Evolutionary conservation across 2,113 vertebrate species (phyloP).

Genomic region (Amphiprion ocellaris): DNA sequence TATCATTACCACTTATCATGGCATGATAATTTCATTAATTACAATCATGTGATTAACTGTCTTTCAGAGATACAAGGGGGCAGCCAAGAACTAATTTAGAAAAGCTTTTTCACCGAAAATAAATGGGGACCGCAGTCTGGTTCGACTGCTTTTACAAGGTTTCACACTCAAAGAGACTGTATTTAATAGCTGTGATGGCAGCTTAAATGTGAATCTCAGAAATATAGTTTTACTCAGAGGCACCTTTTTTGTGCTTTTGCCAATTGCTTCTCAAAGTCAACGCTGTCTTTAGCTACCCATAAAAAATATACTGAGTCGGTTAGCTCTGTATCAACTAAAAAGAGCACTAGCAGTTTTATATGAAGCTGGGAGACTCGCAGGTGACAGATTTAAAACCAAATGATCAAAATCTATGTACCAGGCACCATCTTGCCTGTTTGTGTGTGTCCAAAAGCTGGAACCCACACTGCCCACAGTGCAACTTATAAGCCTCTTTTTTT

Average conservation of each 20-base stretch:
- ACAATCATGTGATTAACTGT: constrained; percentile 54
- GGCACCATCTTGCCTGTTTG: not conserved
- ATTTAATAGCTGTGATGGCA: constrained; percentile 53
- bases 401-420: not conserved
- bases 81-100: constrained; percentile 42
- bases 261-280: constrained; percentile 11
- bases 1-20: constrained; percentile 36
- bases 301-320: constrained; percentile 19
- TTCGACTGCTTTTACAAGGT: constrained; percentile 24
- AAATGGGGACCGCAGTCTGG: not conserved
- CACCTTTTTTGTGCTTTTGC: constrained; percentile 15
- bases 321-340: constrained; percentile 4
- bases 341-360: not conserved
- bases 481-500: not conserved
- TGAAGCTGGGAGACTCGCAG: not conserved
- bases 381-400: constrained; percentile 13
- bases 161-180: constrained; percentile 29
- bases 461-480: not conserved
- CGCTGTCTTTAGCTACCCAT: constrained; percentile 22
- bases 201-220: constrained; percentile 36
- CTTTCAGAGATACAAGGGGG: constrained; percentile 4
- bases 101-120: constrained; percentile 31
- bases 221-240: constrained; percentile 24
- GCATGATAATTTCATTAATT: constrained; percentile 62
- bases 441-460: not conserved